Percentiles rank a stretch among this genome's conserved stretches.
phyloP scores from a whole-genome alignment of 64 coral and sea anemone genomes.

The Cladopsammia gracilis region DNA sequence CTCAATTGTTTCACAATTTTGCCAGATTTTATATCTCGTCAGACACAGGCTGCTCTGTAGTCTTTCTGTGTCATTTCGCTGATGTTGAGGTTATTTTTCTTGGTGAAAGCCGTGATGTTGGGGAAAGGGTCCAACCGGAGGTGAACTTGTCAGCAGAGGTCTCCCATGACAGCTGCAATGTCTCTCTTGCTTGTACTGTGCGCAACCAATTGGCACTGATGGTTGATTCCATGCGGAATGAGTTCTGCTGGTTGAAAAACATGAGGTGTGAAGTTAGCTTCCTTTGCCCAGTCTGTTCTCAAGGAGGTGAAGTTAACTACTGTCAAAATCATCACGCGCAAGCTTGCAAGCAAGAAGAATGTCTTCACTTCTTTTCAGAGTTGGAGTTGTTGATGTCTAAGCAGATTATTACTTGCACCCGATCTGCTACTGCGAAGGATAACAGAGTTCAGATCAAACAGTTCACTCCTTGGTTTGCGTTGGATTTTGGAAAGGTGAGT shows the following conservation, averaged over 20 bases:
- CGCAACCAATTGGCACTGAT: background rate
- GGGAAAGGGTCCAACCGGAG: background rate
- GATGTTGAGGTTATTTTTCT: background rate
- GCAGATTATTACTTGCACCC: background rate
- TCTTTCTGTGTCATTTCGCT: conserved; percentile 13
- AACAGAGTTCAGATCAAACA: background rate
- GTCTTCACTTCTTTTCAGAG: conserved; percentile 14
- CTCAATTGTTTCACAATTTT: too few relatives aligned
- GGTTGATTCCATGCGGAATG: background rate
- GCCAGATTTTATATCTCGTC: too few relatives aligned
- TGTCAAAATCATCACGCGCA: background rate
- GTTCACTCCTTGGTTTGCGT: conserved; percentile 7
- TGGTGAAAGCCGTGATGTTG: background rate
- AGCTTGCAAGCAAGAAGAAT: background rate
- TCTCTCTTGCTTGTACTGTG: background rate
- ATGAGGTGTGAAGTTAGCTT: background rate
- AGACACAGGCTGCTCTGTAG: background rate
- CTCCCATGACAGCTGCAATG: background rate
- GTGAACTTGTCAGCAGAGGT: background rate
- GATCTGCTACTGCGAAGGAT: background rate
- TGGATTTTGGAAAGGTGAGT: background rate
- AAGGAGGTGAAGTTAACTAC: background rate
- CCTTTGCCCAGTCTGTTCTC: background rate
- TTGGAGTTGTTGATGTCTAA: background rate
- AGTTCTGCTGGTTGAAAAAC: background rate